Conservation (phyloP, 2,888 invertebrate species). For the Aphodius granarius region DNA sequence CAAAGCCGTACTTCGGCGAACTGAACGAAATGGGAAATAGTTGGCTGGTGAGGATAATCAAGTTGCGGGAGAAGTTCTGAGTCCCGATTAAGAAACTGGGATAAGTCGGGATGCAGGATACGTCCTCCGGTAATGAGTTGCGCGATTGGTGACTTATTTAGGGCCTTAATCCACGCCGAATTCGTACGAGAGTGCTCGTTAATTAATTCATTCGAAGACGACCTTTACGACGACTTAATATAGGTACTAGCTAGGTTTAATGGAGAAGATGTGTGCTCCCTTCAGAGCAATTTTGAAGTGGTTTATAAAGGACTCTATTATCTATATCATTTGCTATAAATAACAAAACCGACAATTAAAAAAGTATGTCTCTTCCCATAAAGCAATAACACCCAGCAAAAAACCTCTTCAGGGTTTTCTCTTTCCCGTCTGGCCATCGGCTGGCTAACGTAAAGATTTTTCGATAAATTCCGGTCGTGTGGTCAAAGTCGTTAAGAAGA, state of each 20-base stretch:
- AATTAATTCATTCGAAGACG: background rate
- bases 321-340: slow-evolving; percentile 21
- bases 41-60: slow-evolving; percentile 12
- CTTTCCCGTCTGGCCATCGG: background rate
- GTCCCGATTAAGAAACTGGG: slow-evolving; percentile 10
- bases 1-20: background rate
- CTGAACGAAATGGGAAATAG: slow-evolving; percentile 12
- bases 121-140: slow-evolving; percentile 10
- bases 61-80: slow-evolving; percentile 8
- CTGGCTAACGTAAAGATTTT: slow-evolving; percentile 39
- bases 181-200: background rate
- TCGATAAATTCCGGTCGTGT: slow-evolving; percentile 49
- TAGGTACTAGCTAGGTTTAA: background rate
- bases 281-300: too few relatives aligned
- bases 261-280: too few relatives aligned
- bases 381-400: slow-evolving; percentile 32
- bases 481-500: slow-evolving; percentile 51
- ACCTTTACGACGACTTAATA: background rate
- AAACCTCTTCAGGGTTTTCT: background rate
- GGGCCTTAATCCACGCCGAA: background rate
- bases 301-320: background rate
- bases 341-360: slow-evolving; percentile 13
- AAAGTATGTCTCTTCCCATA: slow-evolving; percentile 21
- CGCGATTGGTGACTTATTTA: slow-evolving; percentile 13
- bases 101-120: slow-evolving; percentile 5